These are phyloP conservation scores for Brachypterus glaber DNA, from an alignment of 2,888 invertebrate species.

Conservation along the genomic window DNA sequence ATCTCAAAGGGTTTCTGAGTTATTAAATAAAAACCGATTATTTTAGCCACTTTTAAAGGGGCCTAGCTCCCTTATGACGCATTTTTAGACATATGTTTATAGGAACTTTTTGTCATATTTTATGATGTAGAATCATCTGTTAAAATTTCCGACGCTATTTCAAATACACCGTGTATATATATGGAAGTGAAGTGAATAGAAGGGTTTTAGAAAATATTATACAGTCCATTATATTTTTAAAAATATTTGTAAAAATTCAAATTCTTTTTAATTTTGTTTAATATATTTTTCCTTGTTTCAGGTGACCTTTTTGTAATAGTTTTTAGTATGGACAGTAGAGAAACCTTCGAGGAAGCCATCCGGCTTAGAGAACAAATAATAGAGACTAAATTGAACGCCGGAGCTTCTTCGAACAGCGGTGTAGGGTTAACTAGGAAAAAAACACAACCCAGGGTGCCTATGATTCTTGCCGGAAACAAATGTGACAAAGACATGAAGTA, in stretches of 20 bases:
- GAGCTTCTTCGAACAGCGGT: conserved; percentile 49
- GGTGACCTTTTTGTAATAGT: conserved; percentile 60
- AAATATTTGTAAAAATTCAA: not conserved
- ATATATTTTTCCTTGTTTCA: conserved; percentile 19
- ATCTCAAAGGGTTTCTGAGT: too few species aligned
- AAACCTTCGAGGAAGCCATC: conserved; percentile 76
- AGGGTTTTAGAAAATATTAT: too few species aligned
- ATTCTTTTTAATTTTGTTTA: not conserved
- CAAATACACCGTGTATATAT: too few species aligned
- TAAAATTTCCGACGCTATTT: too few species aligned
- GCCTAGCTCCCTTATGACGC: too few species aligned
- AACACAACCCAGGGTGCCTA: conserved; percentile 64
- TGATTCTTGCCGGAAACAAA: conserved; percentile 83
- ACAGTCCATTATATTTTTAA: too few species aligned
- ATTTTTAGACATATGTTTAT: too few species aligned
- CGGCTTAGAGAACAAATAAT: conserved; percentile 71
- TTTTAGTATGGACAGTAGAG: conserved; percentile 75
- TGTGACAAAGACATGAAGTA: conserved; percentile 73
- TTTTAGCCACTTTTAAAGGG: too few species aligned
- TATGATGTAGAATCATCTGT: too few species aligned
- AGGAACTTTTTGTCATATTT: too few species aligned
- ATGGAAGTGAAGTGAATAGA: too few species aligned
- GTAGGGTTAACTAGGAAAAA: conserved; percentile 44
- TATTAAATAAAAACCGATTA: too few species aligned
- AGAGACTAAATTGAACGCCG: conserved; percentile 70